Evolutionary conservation across 2,113 vertebrate species (phyloP), one percentile per base, ranked within the genome.

Genomic region (Thermophis baileyi): DNA sequence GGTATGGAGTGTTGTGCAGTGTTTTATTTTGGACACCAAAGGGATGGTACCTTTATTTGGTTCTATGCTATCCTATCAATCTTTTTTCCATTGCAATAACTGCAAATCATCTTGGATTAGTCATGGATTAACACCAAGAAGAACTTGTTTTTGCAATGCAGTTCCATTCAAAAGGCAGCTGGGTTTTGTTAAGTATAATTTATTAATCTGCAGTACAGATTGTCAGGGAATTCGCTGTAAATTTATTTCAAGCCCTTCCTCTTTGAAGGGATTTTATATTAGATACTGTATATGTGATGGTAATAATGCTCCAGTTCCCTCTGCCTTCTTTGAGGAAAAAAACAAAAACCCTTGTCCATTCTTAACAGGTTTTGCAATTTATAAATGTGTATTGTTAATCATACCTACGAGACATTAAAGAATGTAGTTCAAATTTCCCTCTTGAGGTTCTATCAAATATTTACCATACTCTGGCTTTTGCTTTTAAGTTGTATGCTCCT

Each of bases 341-440:
- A 25, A 81, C 25, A 54, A 20, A 20, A 1, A 20, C 0, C 16
- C 40, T 46, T 11, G 16, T 44, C 20, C 63, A 85, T 47, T 24
- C 24, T 49, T 74, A 49, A 22, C 12, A 20, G 27, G 11, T 18
- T 30, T n/a, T 63, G 27, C 55, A 60, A 53, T 89, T n/a, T 92
- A 50, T 47, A 69, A 55, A 30, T 18, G 22, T 87, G 40, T 30
- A 81, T 74, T 10, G 24, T 54, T 60, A 53, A 92, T 47, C 51
- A 57, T 24, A n/a, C 25, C 16, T 63, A 50, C 5, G 35, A 25
- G 85, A 20, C 87, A 60, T 51, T 53, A 57, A 57, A 46, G 35
- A 91, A 93, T 81, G 24, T 11, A 85, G 50, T n/a, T 92, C 25
- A 85, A 60, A 85, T 91, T 92, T n/a, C 86, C n/a, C 40, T 35